Evolutionary conservation across 2,113 vertebrate genomes (phyloP).

Genomic region (Corythornis madagascariensis): DNA sequence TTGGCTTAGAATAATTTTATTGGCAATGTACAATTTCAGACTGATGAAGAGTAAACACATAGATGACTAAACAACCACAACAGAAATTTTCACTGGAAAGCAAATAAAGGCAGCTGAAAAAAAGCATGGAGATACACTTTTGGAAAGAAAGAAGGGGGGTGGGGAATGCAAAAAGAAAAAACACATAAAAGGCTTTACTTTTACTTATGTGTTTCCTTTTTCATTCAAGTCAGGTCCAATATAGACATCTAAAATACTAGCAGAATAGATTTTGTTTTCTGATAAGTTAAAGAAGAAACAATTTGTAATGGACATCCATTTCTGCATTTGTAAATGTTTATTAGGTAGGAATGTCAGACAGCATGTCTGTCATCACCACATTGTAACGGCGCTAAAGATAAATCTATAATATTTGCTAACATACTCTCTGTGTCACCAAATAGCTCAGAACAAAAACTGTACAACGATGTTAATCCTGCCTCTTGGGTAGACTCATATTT

Average conservation of each 20-base stretch:
- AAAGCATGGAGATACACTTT: background rate
- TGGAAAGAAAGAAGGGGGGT: background rate
- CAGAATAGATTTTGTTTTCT: background rate
- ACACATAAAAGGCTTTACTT: background rate
- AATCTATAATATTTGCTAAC: background rate
- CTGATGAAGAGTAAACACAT: background rate
- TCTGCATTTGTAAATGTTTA: background rate
- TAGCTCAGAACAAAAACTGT: background rate
- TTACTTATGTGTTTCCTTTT: background rate
- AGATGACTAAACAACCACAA: background rate
- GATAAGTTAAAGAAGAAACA: background rate
- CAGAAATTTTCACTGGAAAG: background rate
- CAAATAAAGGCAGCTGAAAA: background rate
- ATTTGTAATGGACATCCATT: background rate
- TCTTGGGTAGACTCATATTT: background rate
- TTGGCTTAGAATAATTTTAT: constrained; percentile 9
- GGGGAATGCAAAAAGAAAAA: background rate
- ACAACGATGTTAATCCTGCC: background rate
- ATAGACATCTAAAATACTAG: background rate
- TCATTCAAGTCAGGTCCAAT: background rate
- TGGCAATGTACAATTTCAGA: constrained; percentile 11
- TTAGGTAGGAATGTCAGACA: background rate
- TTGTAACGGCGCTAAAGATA: background rate
- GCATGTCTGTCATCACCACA: background rate
- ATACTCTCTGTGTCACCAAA: background rate